Conservation (phyloP, 2,888 invertebrate genomes). For the Pheosia gnoma region DNA sequence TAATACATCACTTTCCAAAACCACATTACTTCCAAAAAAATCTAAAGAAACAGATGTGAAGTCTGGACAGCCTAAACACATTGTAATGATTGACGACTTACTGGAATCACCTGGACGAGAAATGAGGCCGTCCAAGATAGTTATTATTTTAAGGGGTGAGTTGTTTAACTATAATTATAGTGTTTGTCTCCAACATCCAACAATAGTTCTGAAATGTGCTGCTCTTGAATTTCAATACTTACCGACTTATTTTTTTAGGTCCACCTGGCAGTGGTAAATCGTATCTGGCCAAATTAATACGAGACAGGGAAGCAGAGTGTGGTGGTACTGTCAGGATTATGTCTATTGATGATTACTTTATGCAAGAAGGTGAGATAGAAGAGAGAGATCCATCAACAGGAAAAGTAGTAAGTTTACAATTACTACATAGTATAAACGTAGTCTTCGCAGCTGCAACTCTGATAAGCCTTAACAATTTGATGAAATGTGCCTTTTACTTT, state of each 20-base stretch:
- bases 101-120: constrained; percentile 91
- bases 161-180: neutral
- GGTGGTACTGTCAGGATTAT: constrained; percentile 96
- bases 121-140: constrained; percentile 91
- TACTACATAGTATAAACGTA: neutral
- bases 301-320: constrained; percentile 91
- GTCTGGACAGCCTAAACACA: constrained; percentile 55
- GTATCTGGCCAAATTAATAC: constrained; percentile 93
- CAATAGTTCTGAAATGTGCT: neutral
- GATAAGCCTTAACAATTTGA: no score
- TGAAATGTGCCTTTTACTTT: no score
- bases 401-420: constrained; percentile 84
- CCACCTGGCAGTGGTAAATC: constrained; percentile 98
- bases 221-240: neutral
- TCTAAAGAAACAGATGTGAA: constrained; percentile 45
- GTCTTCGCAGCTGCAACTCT: neutral
- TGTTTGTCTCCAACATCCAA: neutral
- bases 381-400: constrained; percentile 88
- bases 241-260: constrained; percentile 66
- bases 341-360: constrained; percentile 97
- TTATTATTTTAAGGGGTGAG: constrained; percentile 92
- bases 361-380: constrained; percentile 92
- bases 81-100: constrained; percentile 92
- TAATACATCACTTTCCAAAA: constrained; percentile 29
- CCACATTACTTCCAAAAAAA: constrained; percentile 47